Percentiles rank a stretch among this genome's conserved stretches.
These are phyloP conservation scores for Daubentonia madagascariensis DNA, from an alignment of 2,113 vertebrate genomes.

Conservation along the genomic window DNA sequence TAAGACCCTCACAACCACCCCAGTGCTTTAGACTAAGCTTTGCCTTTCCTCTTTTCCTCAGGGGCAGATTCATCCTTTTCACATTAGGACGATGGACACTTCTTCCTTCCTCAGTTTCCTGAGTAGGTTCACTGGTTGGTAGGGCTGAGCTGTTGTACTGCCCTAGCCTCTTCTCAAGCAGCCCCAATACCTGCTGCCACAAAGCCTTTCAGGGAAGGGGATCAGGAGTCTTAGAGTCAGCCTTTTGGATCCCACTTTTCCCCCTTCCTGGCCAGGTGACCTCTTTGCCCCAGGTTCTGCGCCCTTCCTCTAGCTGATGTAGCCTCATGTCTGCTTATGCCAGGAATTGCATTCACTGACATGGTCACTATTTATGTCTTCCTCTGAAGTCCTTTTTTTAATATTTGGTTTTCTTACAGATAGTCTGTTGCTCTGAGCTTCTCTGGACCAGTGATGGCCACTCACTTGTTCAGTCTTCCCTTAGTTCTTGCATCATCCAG, in stretches of 20 bases:
- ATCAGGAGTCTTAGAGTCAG: background rate
- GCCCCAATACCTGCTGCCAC: background rate
- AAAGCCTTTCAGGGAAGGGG: background rate
- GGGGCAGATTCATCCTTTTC: too few relatives aligned
- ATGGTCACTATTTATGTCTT: background rate
- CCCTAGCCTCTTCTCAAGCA: background rate
- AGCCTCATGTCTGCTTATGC: background rate
- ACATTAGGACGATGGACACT: background rate
- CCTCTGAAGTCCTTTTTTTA: background rate
- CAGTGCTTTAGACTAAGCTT: too few relatives aligned
- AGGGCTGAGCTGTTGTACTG: background rate
- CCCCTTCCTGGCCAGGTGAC: background rate
- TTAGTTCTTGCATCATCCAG: background rate
- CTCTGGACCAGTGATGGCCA: background rate
- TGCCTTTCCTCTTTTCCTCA: background rate
- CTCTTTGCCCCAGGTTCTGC: background rate
- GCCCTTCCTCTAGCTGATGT: background rate
- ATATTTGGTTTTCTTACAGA: background rate
- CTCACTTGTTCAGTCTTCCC: background rate
- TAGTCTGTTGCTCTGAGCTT: background rate
- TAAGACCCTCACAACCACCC: background rate
- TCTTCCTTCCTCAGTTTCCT: background rate
- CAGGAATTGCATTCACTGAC: background rate
- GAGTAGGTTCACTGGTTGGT: background rate
- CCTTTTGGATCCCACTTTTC: background rate